Evolutionary conservation across 2,113 vertebrate species (phyloP).

Genomic region (Sitta europaea): DNA sequence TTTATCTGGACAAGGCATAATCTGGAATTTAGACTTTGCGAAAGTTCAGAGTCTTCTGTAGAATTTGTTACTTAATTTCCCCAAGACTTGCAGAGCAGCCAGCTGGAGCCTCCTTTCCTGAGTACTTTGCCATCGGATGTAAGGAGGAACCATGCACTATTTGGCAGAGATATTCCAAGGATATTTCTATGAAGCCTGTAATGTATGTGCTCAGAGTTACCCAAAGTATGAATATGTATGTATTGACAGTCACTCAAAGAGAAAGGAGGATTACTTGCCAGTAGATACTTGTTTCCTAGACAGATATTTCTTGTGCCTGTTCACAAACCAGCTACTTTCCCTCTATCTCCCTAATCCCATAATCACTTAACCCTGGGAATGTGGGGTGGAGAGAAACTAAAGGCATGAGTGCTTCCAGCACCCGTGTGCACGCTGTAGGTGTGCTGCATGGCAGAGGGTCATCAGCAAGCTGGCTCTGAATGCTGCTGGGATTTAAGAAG

Average conservation of each 20-base stretch:
- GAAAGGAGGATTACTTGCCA: constrained; percentile 4
- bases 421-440: accelerated
- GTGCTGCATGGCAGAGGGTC: background rate
- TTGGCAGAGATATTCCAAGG: background rate
- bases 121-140: background rate
- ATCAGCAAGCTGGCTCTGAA: background rate
- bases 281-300: constrained; percentile 46
- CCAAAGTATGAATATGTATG: background rate
- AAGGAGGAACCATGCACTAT: background rate
- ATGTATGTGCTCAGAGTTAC: background rate
- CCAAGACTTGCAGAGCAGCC: background rate
- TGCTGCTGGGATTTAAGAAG: background rate
- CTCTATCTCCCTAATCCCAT: constrained; percentile 28
- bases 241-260: background rate
- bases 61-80: background rate
- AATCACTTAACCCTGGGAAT: constrained; percentile 2
- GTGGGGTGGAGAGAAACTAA: background rate
- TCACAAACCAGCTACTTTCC: constrained; percentile 12
- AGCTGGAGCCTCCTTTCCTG: background rate
- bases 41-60: background rate
- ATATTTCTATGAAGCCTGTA: background rate
- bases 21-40: background rate
- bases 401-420: background rate
- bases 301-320: constrained; percentile 9
- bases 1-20: background rate